Base-by-base conservation (phyloP, 2,797 vertebrate genomes). In the Vireo griseus region DNA sequence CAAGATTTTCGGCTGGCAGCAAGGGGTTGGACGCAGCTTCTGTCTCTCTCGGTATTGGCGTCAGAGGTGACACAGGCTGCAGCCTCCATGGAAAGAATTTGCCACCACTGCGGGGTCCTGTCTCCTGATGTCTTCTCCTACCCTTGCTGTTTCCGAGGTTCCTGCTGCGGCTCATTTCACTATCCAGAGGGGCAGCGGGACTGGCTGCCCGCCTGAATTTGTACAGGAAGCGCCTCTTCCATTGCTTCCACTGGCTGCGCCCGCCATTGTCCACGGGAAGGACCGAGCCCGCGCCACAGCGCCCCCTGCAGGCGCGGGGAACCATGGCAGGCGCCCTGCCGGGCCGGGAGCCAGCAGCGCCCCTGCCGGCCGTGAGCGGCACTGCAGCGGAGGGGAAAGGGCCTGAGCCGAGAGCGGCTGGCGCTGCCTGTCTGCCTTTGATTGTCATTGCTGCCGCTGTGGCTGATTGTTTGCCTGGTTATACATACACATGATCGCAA, bases 1-100 rank as follows among this genome's bases (percentile, higher is more conserved):
- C 1, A 2, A 44, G 21, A 61, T 44, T 51, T 52, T 8, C 31
- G 26, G 39, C 47, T 21, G 28, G 14, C 28, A 13, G 20, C 45
- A 35, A 35, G 16, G 7, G 17, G 21, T 8, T 37, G 55, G 20
- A 17, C 1, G 1, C 39, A 81, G n/a, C 26, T 42, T 37, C 10
- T 5, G 8, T 13, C 0, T 1, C 25, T 10, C 35, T 29, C 1
- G 0, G 16, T 35, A 16, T 31, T 0, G 0, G 14, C 39, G 26
- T 21, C 0, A 0, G 47, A 51, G 5, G 9, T 25, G 55, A 51
- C 25, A 59, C n/a, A 8, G 5, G 29, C 2, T 21, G n/a, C 0
- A 0, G 14, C 17, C 21, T 4, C 65, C 31, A n/a, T 7, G 26
- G 26, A 39, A 39, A 37, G 26, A 81, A 69, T 31, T 44, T 0